Evolutionary conservation across 1,140 invertebrate genomes (phyloP).

Genomic region (Drosophila pallidifrons): DNA sequence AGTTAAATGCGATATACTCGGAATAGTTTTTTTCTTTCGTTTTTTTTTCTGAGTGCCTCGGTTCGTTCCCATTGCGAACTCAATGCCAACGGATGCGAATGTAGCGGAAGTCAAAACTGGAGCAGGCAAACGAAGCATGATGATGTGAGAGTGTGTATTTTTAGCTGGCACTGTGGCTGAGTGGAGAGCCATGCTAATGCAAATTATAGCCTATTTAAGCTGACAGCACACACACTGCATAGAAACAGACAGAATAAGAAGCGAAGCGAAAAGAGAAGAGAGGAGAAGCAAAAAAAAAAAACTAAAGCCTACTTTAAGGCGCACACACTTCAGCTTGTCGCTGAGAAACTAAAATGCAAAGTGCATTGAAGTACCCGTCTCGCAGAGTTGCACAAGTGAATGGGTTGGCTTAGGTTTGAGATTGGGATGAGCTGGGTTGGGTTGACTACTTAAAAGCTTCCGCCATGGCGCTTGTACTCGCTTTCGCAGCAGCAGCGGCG

Average conservation of each 20-base stretch:
- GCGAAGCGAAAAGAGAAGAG: constrained; percentile 2
- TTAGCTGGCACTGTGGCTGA: constrained; percentile 55
- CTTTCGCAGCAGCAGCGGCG: constrained; percentile 70
- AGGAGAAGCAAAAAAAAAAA: constrained; percentile 16
- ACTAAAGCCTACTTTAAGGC: constrained; percentile 72
- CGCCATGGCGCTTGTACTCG: constrained; percentile 34
- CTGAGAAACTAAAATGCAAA: constrained; percentile 68
- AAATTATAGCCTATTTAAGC: constrained; percentile 82
- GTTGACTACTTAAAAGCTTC: constrained; percentile 78
- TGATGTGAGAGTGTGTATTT: constrained; percentile 27
- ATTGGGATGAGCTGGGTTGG: background rate
- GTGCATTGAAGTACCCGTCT: constrained; percentile 49
- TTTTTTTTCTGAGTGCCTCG: background rate
- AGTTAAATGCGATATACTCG: constrained; percentile 27
- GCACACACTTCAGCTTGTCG: constrained; percentile 66
- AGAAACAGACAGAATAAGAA: no score
- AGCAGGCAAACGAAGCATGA: constrained; percentile 39
- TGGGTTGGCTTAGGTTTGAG: background rate
- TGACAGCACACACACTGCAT: constrained; percentile 37
- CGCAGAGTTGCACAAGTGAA: constrained; percentile 43
- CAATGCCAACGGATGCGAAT: constrained; percentile 35
- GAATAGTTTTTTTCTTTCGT: no score
- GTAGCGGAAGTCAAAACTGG: constrained; percentile 63
- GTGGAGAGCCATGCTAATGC: constrained; percentile 79
- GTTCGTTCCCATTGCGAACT: constrained; percentile 4